Base-by-base conservation (phyloP, 2,797 vertebrate genomes). In the Pagetopsis macropterus region DNA sequence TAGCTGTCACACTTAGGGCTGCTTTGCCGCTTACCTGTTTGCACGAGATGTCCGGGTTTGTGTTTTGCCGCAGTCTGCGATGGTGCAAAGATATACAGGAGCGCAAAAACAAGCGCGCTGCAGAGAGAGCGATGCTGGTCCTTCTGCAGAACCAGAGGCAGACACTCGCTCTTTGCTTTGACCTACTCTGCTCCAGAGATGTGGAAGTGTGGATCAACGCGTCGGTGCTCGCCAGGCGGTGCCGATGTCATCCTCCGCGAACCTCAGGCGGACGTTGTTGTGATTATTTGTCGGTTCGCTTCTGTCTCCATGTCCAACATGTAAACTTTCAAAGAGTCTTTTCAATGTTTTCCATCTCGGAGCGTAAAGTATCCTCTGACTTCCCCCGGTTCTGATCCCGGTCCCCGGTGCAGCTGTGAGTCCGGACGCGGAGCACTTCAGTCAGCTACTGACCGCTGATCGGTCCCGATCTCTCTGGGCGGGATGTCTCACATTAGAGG, bases 221-320 rank as follows among this genome's bases (percentile, higher is more conserved):
- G 70, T 73, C 43, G 58, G 73, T 73, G 60, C 73, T 76, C 69
- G 50, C 46, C 63, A n/a, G 56, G 61, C 43, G 7, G 27, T 70
- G 78, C 88, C 76, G 82, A 79, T 86, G 78, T 82, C 79, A 86
- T 85, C 76, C 54, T 81, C 81, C 14, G 52, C 68, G 76, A 11
- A 83, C 43, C 70, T 56, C 71, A 11, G 57, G 9, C 61, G 14
- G 66, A 63, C 41, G 55, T 57, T 9, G 11, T 0, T 40, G 37
- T 4, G 33, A 21, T 45, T 1, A 63, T 70, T 0, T 46, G 49
- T 31, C 58, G 58, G 0, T 16, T 23, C 4, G 11, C 27, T 10
- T 23, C 63, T 43, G 55, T 73, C 75, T 78, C 81, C 89, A 86
- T 84, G 45, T 37, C 72, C 16, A 45, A 16, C 41, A 44, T 3